Evolutionary conservation across 2,797 vertebrate species (phyloP), one percentile per base, ranked within the genome.

Genomic region (Liparis tanakae): DNA sequence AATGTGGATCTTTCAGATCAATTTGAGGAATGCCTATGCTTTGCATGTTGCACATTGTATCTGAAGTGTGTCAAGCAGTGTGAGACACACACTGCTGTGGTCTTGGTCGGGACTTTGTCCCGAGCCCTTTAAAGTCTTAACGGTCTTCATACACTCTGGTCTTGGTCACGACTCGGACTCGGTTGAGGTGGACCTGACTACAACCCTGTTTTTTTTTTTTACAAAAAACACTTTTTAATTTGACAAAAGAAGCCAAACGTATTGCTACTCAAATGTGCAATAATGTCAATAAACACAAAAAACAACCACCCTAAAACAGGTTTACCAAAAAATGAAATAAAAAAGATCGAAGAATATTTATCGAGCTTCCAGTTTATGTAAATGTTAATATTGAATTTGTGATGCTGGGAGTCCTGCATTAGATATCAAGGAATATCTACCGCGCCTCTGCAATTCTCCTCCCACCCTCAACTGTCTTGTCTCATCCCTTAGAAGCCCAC

Each of bases 371-470:
- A 6, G 7, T 55, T 65, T 65, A 25, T 63, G 14, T 63, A 10
- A 59, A 36, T 41, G 51, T 22, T 75, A 2, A 62, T 10, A 2
- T 4, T 44, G 8, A 36, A 20, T n/a, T 22, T 41, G 10, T 2
- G 9, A n/a, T 55, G 3, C 36, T n/a, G 33, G 10, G 30, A 55
- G 22, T 48, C 37, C n/a, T 72, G 75, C 76, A 84, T 34, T 34
- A 48, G 50, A 84, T 46, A 77, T 58, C 64, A 14, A 34, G 50
- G 41, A 59, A 41, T 30, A 30, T 30, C 25, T 30, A 30, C 62
- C 48, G 13, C 34, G 10, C 39, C n/a, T 33, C 18, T 3, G 65
- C 20, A 46, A 43, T 51, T 67, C 43, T 15, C 22, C 41, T 10
- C 41, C 67, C 50, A 13, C 20, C 30, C n/a, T n/a, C 74, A 13